These are phyloP conservation scores for Cerastis rubricosa DNA, from an alignment of 2,888 invertebrate genomes.

Conservation along the genomic window DNA sequence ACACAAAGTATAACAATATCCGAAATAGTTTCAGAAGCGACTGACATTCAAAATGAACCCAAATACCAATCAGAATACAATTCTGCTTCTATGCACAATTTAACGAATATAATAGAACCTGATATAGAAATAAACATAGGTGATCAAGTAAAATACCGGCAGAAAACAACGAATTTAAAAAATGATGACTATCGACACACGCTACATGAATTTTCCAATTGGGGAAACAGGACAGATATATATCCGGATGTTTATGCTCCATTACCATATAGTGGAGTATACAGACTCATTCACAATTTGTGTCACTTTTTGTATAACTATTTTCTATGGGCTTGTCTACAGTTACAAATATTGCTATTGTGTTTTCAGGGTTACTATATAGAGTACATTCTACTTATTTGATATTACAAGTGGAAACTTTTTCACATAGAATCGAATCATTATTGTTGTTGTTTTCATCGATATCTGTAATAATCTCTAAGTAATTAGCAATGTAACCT, in stretches of 20 bases:
- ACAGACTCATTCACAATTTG: slow-evolving; percentile 67
- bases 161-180: slow-evolving; percentile 71
- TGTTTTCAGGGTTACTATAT: slow-evolving; percentile 33
- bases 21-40: slow-evolving; percentile 49
- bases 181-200: slow-evolving; percentile 82
- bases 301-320: slow-evolving; percentile 39
- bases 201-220: slow-evolving; percentile 82
- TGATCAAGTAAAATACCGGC: slow-evolving; percentile 71
- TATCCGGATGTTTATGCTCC: slow-evolving; percentile 94
- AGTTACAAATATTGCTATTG: slow-evolving; percentile 41
- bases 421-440: neutral
- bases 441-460: slow-evolving; percentile 2
- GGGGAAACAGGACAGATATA: slow-evolving; percentile 88
- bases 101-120: slow-evolving; percentile 56
- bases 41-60: slow-evolving; percentile 39
- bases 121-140: slow-evolving; percentile 61
- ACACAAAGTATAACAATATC: slow-evolving; percentile 44
- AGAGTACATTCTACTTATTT: slow-evolving; percentile 14
- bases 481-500: slow-evolving; percentile 19
- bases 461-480: slow-evolving; percentile 7
- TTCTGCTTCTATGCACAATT: slow-evolving; percentile 69
- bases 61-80: slow-evolving; percentile 44
- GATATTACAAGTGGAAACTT: slow-evolving; percentile 13
- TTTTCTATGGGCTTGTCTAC: slow-evolving; percentile 47
- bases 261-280: slow-evolving; percentile 94